phyloP scores from a whole-genome alignment of 1,140 invertebrate genomes.

The Megalopta genalis region DNA sequence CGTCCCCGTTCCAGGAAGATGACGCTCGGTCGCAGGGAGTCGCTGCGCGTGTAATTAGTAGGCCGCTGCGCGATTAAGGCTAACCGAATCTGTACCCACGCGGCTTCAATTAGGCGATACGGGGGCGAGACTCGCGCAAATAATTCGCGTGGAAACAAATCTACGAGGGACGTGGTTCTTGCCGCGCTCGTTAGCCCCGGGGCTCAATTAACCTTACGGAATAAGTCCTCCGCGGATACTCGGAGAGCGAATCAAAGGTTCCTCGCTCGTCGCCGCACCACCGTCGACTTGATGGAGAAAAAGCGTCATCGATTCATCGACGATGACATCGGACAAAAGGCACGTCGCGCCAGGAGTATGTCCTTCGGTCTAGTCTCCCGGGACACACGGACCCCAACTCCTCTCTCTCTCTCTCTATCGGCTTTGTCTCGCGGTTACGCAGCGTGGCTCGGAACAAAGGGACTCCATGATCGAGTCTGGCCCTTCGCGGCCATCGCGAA shows the following conservation, averaged over 20 bases:
- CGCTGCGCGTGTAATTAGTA: slow-evolving; percentile 61
- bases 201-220: slow-evolving; percentile 16
- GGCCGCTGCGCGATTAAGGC: slow-evolving; percentile 63
- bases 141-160: slow-evolving; percentile 55
- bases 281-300: background rate
- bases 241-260: no score
- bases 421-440: slow-evolving; percentile 55
- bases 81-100: slow-evolving; percentile 60
- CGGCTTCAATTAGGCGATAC: slow-evolving; percentile 41
- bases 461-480: slow-evolving; percentile 21
- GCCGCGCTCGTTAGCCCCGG: slow-evolving; percentile 10
- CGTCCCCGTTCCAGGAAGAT: background rate
- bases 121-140: slow-evolving; percentile 24
- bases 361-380: slow-evolving; percentile 17
- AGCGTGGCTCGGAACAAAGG: slow-evolving; percentile 48
- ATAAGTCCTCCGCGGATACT: no score
- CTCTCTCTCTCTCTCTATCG: background rate
- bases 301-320: slow-evolving; percentile 23
- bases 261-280: no score
- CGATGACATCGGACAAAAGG: slow-evolving; percentile 27
- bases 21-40: background rate
- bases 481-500: slow-evolving; percentile 40
- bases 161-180: background rate
- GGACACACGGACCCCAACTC: background rate
- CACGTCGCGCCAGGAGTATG: background rate